Base-by-base conservation (phyloP, 2,797 vertebrate genomes). In the Oreonectes daqikongensis region DNA sequence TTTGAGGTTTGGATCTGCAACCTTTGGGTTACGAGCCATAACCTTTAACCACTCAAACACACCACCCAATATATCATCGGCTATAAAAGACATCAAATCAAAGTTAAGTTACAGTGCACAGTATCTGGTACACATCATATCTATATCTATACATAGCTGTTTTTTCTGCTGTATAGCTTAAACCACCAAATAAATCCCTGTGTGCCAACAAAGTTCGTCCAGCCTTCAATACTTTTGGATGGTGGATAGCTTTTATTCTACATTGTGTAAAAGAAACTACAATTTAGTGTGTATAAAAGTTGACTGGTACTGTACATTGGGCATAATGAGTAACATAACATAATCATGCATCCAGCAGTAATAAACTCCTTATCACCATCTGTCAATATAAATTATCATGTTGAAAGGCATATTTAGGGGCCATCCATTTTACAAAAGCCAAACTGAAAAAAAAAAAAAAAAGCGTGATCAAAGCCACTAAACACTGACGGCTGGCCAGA, bases 391-490 rank as follows among this genome's bases (percentile, higher is more conserved):
- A 1, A 69, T 55, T 57, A 24, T 44, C 5, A 61, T 14, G n/a
- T 44, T 30, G 9, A 46, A 61, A 42, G 48, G n/a, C 38, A 59
- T 67, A 18, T 59, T 32, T 53, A 18, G 8, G 20, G 73, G 61
- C 35, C 46, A 70, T n/a, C 22, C 59, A 66, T 42, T 71, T 65
- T 65, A 66, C 53, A 24, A 72, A 71, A 24, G 61, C 52, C 24
- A 76, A 71, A 64, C 14, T 55, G 8, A 53, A 75, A 38, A 17
- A 61, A 69, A 57, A 32, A 38, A 38, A n/a, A 57, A 30, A 38
- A 35, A 18, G 38, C 53, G 8, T 81, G 70, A 81, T 78, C 65
- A 78, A 73, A 81, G 75, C 75, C 48, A 64, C 46, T 57, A 74
- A 77, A 42, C 55, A 53, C 44, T 69, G 11, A 53, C 57, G 59